Evolutionary conservation across 2,113 vertebrate species (phyloP).

Genomic region (Notarius quadriscutis): DNA sequence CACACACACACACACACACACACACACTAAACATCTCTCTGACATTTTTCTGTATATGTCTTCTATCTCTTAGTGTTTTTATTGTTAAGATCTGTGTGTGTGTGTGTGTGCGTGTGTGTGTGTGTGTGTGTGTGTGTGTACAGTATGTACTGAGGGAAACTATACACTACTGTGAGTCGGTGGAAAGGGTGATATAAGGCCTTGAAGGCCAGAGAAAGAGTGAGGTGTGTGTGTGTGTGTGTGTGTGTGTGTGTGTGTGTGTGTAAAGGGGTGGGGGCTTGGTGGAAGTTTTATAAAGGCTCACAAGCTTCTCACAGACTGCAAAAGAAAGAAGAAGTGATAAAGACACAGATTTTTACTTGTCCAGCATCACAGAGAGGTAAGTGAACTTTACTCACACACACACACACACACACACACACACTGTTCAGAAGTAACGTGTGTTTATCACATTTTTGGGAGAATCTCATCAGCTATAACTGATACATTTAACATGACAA

Average conservation of each 20-base stretch:
- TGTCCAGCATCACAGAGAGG: background rate
- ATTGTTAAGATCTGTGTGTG: background rate
- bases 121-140: background rate
- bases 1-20: background rate
- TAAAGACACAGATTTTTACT: background rate
- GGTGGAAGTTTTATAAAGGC: constrained; percentile 68
- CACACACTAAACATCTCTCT: background rate
- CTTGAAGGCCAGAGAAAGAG: background rate
- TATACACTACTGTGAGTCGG: background rate
- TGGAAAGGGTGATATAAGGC: background rate
- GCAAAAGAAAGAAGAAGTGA: constrained; percentile 49
- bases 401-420: background rate
- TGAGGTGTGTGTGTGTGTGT: constrained; percentile 38
- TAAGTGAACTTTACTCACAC: background rate
- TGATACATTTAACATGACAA: background rate
- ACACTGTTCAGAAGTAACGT: background rate
- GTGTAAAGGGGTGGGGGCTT: constrained; percentile 54
- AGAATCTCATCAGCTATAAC: constrained; percentile 18
- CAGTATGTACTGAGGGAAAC: background rate
- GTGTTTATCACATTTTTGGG: constrained; percentile 58
- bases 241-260: constrained; percentile 48
- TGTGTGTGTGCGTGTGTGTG: constrained; percentile 2
- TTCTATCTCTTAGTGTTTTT: no score
- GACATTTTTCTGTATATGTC: no score
- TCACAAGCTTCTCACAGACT: constrained; percentile 37